phyloP scores from a whole-genome alignment of 2,113 vertebrate species.

The Pteronura brasiliensis region DNA sequence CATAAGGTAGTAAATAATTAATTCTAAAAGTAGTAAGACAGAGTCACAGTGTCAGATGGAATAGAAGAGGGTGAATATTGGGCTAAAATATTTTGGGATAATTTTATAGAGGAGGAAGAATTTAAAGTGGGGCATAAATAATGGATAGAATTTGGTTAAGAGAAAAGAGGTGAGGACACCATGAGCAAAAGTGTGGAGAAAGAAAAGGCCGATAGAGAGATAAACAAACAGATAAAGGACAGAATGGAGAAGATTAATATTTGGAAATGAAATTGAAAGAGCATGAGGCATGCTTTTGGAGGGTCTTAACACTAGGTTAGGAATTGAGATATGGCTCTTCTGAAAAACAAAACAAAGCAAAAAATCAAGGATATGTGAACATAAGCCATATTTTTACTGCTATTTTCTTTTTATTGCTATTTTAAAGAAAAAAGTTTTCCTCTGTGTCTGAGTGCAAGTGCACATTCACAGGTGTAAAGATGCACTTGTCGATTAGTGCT shows the following conservation, averaged over 20 bases:
- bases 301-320: background rate
- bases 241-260: background rate
- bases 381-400: background rate
- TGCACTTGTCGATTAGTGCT: too few species aligned
- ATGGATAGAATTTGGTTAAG: background rate
- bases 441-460: background rate
- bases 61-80: background rate
- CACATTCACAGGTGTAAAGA: background rate
- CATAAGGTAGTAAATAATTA: background rate
- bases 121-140: background rate
- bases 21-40: constrained; percentile 27
- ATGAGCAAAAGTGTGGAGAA: background rate
- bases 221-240: background rate
- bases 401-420: background rate
- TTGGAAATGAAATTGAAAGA: background rate
- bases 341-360: background rate
- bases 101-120: background rate
- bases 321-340: background rate
- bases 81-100: background rate
- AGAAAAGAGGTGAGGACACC: background rate
- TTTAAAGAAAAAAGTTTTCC: background rate
- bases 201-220: background rate
- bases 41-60: background rate
- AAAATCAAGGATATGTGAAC: background rate
- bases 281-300: background rate